These are phyloP conservation scores for Zingel zingel DNA, from an alignment of 2,113 vertebrate species.

Conservation along the genomic window DNA sequence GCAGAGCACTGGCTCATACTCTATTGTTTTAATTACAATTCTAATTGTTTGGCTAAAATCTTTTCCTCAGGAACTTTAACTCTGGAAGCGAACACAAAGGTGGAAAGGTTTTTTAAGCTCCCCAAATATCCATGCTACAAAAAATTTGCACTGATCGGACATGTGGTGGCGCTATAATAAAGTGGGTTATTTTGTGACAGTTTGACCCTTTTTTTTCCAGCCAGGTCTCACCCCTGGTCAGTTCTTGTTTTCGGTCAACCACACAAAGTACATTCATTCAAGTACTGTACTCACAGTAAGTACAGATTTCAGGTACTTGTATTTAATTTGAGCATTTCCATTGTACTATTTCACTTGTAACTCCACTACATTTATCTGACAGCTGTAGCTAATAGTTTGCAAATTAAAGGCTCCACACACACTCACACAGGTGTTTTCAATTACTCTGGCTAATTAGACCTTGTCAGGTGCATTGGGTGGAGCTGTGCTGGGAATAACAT, in stretches of 20 bases:
- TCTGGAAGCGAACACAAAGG: not conserved
- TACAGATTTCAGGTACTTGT: not conserved
- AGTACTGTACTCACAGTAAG: not conserved
- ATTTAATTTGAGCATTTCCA: not conserved
- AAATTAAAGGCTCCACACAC: not conserved
- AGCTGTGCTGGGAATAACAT: not conserved
- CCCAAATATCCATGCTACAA: not conserved
- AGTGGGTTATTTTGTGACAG: not conserved
- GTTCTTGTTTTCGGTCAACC: not conserved
- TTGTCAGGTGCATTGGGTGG: not conserved
- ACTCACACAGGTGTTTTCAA: slow-evolving; percentile 28
- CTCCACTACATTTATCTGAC: not conserved
- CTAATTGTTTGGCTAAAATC: not conserved
- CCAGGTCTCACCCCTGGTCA: not conserved
- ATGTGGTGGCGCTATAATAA: not conserved
- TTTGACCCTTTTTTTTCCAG: not conserved
- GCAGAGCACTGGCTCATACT: not conserved
- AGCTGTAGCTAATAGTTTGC: not conserved
- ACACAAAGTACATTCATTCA: not conserved
- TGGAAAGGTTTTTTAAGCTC: not conserved
- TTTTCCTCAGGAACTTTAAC: slow-evolving; percentile 2
- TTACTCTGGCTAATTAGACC: slow-evolving; percentile 1
- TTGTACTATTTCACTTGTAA: not conserved
- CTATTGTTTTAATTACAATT: slow-evolving; percentile 19
- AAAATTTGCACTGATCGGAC: not conserved